A percentile compares a stretch with the other conserved stretches of the same genome.
Evolutionary conservation across 2,888 invertebrate genomes (phyloP).

Genomic region (Penaeus monodon): DNA sequence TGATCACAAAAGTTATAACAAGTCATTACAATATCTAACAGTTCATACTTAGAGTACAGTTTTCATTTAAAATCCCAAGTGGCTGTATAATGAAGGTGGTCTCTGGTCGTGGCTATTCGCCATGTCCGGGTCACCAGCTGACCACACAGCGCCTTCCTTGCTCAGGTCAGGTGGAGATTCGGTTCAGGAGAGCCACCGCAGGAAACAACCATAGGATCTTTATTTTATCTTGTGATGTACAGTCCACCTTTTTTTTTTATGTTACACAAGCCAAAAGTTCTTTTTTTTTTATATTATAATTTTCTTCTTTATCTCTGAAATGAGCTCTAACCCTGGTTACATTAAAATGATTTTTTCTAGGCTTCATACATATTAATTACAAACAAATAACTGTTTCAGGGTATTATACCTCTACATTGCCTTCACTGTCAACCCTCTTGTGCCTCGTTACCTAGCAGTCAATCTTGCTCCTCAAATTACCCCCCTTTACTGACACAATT

Average conservation of each 20-base stretch:
- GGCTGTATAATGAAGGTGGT: constrained; percentile 30
- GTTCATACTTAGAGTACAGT: constrained; percentile 52
- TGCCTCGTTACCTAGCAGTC: constrained; percentile 32
- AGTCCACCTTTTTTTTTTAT: constrained; percentile 3
- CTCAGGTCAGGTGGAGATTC: constrained; percentile 28
- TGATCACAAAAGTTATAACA: constrained; percentile 57
- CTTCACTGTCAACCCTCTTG: constrained; percentile 41
- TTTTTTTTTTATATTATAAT: constrained; percentile 2
- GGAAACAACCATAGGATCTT: constrained; percentile 38
- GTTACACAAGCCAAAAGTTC: constrained; percentile 35
- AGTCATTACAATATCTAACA: constrained; percentile 53
- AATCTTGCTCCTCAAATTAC: constrained; percentile 23
- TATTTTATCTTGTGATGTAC: constrained; percentile 8
- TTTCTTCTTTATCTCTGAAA: constrained; percentile 17
- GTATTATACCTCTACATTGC: constrained; percentile 15
- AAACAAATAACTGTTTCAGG: constrained; percentile 28
- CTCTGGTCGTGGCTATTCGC: background rate
- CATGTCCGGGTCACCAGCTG: constrained; percentile 25
- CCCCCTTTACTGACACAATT: background rate
- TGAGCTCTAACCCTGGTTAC: constrained; percentile 46
- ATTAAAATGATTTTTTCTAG: constrained; percentile 11
- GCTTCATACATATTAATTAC: constrained; percentile 14
- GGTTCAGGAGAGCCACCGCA: background rate
- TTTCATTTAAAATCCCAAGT: constrained; percentile 31
- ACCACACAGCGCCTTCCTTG: constrained; percentile 25